Conservation (phyloP, 2,113 vertebrate genomes). For the Leuciscus idus region DNA sequence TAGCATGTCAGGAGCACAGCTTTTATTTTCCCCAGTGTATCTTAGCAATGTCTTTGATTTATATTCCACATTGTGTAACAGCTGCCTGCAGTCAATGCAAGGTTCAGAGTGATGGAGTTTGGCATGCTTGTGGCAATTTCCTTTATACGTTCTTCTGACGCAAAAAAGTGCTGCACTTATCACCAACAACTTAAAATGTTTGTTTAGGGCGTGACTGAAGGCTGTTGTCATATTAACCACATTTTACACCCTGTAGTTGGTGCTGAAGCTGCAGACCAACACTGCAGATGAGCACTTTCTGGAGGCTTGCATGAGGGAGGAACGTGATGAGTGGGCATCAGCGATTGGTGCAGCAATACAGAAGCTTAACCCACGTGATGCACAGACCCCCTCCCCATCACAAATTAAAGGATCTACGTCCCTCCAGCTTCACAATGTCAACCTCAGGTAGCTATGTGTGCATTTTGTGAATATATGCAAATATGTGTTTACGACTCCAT, state of each 20-base stretch:
- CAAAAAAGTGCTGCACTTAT: neutral
- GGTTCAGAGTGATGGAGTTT: neutral
- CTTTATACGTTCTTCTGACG: neutral
- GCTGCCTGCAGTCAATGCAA: neutral
- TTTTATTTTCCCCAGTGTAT: neutral
- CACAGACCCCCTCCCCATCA: constrained; percentile 66
- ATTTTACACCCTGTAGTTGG: constrained; percentile 72
- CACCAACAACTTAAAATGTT: neutral
- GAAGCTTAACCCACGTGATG: constrained; percentile 72
- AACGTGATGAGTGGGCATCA: constrained; percentile 89
- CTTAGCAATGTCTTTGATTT: neutral
- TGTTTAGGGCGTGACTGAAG: neutral
- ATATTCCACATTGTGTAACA: neutral
- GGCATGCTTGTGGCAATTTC: neutral
- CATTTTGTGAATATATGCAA: neutral
- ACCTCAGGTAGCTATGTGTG: constrained; percentile 80
- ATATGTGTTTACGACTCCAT: neutral
- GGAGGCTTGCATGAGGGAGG: constrained; percentile 89
- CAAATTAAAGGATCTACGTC: constrained; percentile 71
- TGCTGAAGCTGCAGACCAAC: constrained; percentile 86
- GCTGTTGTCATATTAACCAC: neutral
- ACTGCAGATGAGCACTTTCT: constrained; percentile 85
- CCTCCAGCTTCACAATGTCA: constrained; percentile 81
- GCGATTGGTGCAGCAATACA: constrained; percentile 82
- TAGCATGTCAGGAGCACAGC: constrained; percentile 24